Base-by-base conservation (phyloP, 2,888 invertebrate genomes). In the Lingula anatina region DNA sequence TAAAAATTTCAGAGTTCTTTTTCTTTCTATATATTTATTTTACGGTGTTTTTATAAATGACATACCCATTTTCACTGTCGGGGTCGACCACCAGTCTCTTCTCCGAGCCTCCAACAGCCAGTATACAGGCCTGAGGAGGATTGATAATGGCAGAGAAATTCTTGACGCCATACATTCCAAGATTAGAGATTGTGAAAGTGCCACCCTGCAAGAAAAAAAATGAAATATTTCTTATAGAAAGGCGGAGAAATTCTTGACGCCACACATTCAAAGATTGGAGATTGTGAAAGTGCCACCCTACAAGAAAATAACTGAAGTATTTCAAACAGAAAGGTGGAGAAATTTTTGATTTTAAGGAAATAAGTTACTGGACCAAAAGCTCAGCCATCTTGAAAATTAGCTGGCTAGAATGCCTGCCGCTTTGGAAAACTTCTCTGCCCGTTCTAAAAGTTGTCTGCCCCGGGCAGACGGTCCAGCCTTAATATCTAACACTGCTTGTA, bases 241-340 rank as follows among this genome's bases (percentile, higher is more conserved):
- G n/a, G 95, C 95, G 64, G 87, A 84, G 79, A 96, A 96, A 71
- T 86, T 84, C 58, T 88, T 87, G 38, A 93, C 84, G 57, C 88
- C 89, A 76, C 86, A 94, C 95, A 95, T 95, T 64, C 95, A 95
- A 57, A 97, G 81, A 79, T 96, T 96, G 15, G 94, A 95, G 1
- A 97, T 84, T 18, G 90, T 90, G 60, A 97, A 87, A 5, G 94
- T 94, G 57, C 96, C 96, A 15, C 96, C 96, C 83, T 83, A 65
- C 80, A 91, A 96, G n/a, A n/a, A n/a, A n/a, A n/a, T n/a, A n/a
- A n/a, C n/a, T n/a, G n/a, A n/a, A n/a, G n/a, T n/a, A n/a, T n/a
- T n/a, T n/a, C n/a, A n/a, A n/a, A n/a, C n/a, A n/a, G n/a, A n/a
- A n/a, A n/a, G n/a, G n/a, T n/a, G n/a, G n/a, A n/a, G n/a, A n/a